Evolutionary conservation across 1,140 invertebrate species (phyloP), one percentile per base, ranked within the genome.

Genomic region (Chionoecetes opilio): DNA sequence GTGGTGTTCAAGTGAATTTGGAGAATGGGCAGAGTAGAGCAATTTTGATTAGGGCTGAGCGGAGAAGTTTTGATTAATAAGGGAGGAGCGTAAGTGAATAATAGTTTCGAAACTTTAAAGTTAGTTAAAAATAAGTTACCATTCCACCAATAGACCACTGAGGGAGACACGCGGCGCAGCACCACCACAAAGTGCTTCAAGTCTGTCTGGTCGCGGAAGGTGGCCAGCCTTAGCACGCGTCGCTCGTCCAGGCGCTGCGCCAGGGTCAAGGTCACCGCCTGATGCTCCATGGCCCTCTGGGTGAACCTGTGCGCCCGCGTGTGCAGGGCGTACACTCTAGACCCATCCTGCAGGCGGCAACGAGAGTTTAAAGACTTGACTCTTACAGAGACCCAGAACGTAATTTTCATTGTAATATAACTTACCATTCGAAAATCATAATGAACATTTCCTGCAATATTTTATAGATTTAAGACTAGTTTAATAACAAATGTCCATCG

Each of bases 81-180:
- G 38, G 5, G 41, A 6, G 46, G 2, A 53, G 21, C 11, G 21
- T 17, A 53, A 11, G 8, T 9, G 5, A 17, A 2, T 53, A 17
- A 53, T 17, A 53, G 21, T 14, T 9, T 14, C 41, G 11, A 53
- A 3, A 9, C 8, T 9, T 17, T 17, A 9, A 53, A 9, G 38
- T 17, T 53, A 9, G 46, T 53, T 2, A 9, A 1, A 53, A 9
- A 0, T 0, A 26, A 17, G 85, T 53, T 86, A 82, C 41, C 3
- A 14, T 38, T 86, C 92, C 92, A 93, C 92, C 92, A 93, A 14
- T 93, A 93, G 86, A 9, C 85, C 46, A 0, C 21, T 17, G 31
- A 26, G 82, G 26, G 0, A 35, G 31, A 8, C 9, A 14, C 11
- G 31, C n/a, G 26, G 31, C 37, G 46, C n/a, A 84, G n/a, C 3